Percentiles rank a stretch among this genome's conserved stretches.
These are phyloP conservation scores for Zaprionus lachaisei DNA, from an alignment of 1,140 invertebrate genomes.

Conservation along the genomic window DNA sequence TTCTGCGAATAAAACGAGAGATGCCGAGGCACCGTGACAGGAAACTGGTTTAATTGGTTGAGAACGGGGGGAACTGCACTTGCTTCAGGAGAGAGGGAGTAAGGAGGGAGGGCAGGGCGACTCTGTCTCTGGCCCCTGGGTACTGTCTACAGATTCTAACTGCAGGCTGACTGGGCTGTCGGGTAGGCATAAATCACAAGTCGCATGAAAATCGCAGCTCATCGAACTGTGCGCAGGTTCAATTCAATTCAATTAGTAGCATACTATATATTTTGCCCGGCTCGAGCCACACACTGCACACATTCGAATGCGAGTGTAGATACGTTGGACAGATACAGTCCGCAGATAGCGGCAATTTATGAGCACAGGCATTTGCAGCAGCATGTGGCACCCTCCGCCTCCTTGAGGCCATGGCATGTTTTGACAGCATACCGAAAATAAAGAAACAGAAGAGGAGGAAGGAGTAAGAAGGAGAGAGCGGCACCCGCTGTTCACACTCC, in stretches of 20 bases:
- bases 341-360: constrained; percentile 73
- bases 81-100: constrained; percentile 22
- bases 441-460: background rate
- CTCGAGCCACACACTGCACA: constrained; percentile 33
- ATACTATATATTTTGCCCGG: constrained; percentile 51
- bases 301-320: constrained; percentile 17
- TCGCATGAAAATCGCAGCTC: constrained; percentile 62
- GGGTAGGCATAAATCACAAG: constrained; percentile 60
- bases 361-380: constrained; percentile 58
- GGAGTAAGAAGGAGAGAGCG: constrained; percentile 9
- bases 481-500: constrained; percentile 70
- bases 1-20: constrained; percentile 39
- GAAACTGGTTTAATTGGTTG: constrained; percentile 77
- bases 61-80: constrained; percentile 54
- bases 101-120: too few species aligned
- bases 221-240: constrained; percentile 70
- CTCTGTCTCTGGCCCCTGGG: background rate
- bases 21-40: constrained; percentile 47
- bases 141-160: constrained; percentile 38
- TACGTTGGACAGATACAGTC: constrained; percentile 33
- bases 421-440: constrained; percentile 52
- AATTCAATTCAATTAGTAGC: constrained; percentile 78
- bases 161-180: background rate
- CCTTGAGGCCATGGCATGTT: constrained; percentile 41
- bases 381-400: constrained; percentile 54